Evolutionary conservation across 2,797 vertebrate genomes (phyloP), one percentile per base, ranked within the genome.

Genomic region (Typhlichthys subterraneus): DNA sequence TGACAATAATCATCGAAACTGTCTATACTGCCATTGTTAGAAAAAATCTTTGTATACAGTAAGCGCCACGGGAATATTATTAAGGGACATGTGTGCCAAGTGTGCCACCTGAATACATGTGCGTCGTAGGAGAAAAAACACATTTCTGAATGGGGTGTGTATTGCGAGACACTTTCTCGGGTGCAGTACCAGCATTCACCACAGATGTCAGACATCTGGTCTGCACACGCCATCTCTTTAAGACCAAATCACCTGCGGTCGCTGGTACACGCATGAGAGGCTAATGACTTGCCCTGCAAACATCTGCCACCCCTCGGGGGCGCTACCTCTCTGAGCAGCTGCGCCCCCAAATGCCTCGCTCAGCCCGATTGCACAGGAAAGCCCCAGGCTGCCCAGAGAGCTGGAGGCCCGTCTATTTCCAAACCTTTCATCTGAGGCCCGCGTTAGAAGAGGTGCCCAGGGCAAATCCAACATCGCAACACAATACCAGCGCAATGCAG

Each of bases 401-500:
- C 83, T 85, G 70, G 73, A 82, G 80, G 85, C 85, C 80, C 15
- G 15, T 47, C 65, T 81, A 67, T 15, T 73, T 78, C 70, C 58
- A 49, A 77, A 79, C 65, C 80, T 88, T 89, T 89, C 76, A 87
- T 88, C 75, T 70, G 45, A 77, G 63, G 73, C 81, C 68, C 75
- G 67, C 61, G 57, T 69, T 45, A 49, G 65, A 79, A 75, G 66
- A 76, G 45, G 38, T 4, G 77, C 82, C 75, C 57, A 54, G 61
- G 80, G 85, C 77, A 0, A 23, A 69, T 79, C 76, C 50, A 73
- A 63, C 61, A 59, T 55, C 10, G 71, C 68, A 71, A 50, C 50
- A 69, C n/a, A n/a, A 56, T 49, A 70, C 70, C 67, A 71, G 64
- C 47, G 66, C 17, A 50, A 67, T 15, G 77, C 31, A 42, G 45